Base-by-base conservation (phyloP, 1,140 invertebrate species). In the Protaetia brevitarsis region DNA sequence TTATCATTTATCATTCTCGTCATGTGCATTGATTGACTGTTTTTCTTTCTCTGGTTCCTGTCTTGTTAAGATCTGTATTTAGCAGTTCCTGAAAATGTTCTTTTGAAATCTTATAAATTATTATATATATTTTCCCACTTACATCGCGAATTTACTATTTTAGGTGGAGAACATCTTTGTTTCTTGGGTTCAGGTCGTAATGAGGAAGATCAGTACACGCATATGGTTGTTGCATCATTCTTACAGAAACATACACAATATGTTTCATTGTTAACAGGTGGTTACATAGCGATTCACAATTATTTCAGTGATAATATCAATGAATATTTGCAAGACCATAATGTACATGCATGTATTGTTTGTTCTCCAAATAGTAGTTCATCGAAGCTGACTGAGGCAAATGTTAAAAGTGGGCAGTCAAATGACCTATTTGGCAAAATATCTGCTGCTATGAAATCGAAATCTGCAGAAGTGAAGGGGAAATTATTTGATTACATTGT, bases 191-290 rank as follows among this genome's bases (percentile, higher is more conserved):
- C 94, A 72, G 97, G 97, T 3, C 85, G 93, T 29, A 89, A 94
- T 73, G 94, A 97, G 76, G 96, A 98, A 81, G 97, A 99, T 79
- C 92, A 93, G 74, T 97, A 96, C 78, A 94, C 97, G 3, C 92
- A 98, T 74, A 99, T 99, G 97, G 96, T 98, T 26, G 92, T 99
- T 7, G 94, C 96, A 6, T 95, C 94, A 65, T 99, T 99, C 81
- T 83, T 99, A 31, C 96, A 98, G 80, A 93, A 94, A 78, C 92
- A 95, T 75, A 93, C 91, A 0, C 88, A 91, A 69, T 96, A 95
- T 79, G 93, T 99, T 26, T 96, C 94, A 64, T 86, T 98, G 79
- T 85, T 97, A 7, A 89, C 89, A 70, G 95, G 95, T 66, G 97
- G 97, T 8, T 99, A 97, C 83, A 86, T 89, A 81, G 91, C 92